Evolutionary conservation across 1,140 invertebrate species (phyloP), one percentile per base, ranked within the genome.

Genomic region (Paraescarpia echinospica): DNA sequence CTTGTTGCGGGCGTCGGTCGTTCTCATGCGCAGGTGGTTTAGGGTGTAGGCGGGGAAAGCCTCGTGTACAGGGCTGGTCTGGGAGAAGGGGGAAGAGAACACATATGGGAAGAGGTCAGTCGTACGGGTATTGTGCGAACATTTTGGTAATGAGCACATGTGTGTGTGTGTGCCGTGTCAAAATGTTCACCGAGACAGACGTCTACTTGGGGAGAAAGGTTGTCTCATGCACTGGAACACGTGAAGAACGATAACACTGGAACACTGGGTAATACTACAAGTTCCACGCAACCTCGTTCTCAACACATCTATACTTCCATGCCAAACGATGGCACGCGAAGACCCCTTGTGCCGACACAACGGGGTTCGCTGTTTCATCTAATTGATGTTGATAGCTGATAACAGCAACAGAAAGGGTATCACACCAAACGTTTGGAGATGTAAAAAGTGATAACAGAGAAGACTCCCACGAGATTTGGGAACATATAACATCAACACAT

Each of bases 1-100:
- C 22, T 92, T 35, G 91, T 93, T 92, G 41, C 88, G 92, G 35
- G 92, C 93, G 33, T 92, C 89, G 33, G 77, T 35, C 0, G 93
- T 89, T 22, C 92, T 92, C 1, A 31, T 27, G n/a, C 92, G 91
- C 18, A 93, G 89, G 91, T 90, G 77, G 34, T 77, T 34, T 35
- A 90, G n/a, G 89, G 89, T 77, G 59, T 27, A 77, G 59, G 59
- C 6, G 59, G 59, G 59, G 59, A 27, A 1, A 77, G 59, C 59
- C 14, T 77, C 59, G 59, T 22, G 59, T 27, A 22, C 59, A 2
- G 59, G 59, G 22, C 59, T 77, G 59, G 12, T 77, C 59, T 77
- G 59, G 59, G 59, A 8, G 59, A 18, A 1, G 22, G 18, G 59
- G 22, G 59, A 18, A 18, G 18, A 77, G 59, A 77, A 27, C 5